Evolutionary conservation across 1,140 invertebrate genomes (phyloP), one percentile per base, ranked within the genome.

Genomic region (Papilio xuthus): DNA sequence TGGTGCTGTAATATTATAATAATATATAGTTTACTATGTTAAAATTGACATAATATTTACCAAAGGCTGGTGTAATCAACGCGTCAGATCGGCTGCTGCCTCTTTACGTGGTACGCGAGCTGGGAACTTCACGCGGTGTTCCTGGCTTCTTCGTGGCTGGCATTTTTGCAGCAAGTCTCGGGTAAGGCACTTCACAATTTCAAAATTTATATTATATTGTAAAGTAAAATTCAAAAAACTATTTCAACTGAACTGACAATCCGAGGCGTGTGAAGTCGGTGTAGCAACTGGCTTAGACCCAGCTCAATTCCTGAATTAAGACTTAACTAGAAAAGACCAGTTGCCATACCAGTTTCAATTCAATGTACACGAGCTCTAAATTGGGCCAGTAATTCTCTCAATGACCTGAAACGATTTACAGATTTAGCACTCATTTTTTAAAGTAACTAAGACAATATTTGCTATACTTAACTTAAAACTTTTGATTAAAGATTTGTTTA

Each of bases 91-190:
- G 98, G 90, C 92, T 98, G 9, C 93, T 98, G 75, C 97, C 97
- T 0, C 94, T 96, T 9, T 98, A 97, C 86, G 97, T 98, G 1
- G 97, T 98, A 91, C 95, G 96, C 67, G 95, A 96, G 56, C 94
- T 98, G 83, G 96, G 97, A 1, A 83, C 94, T 32, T 89, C 96
- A 6, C 95, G 95, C 12, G 97, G 97, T 1, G 89, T 98, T 12
- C 96, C 97, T 0, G 98, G 98, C 10, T 96, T 99, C 79, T 99
- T 99, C 88, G 97, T 98, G 0, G 97, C 98, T 4, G 97, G 97
- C 37, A 96, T 96, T 72, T 96, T 96, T 85, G 95, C 96, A 3
- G 96, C 96, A 2, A 96, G 95, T 90, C 95, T 96, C 83, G 96
- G 96, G 96, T 96, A 94, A 82, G 9, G 15, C 71, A 79, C 60